Evolutionary conservation across 2,797 vertebrate species (phyloP), one percentile per base, ranked within the genome.

Genomic region (Serranus cabrilla): DNA sequence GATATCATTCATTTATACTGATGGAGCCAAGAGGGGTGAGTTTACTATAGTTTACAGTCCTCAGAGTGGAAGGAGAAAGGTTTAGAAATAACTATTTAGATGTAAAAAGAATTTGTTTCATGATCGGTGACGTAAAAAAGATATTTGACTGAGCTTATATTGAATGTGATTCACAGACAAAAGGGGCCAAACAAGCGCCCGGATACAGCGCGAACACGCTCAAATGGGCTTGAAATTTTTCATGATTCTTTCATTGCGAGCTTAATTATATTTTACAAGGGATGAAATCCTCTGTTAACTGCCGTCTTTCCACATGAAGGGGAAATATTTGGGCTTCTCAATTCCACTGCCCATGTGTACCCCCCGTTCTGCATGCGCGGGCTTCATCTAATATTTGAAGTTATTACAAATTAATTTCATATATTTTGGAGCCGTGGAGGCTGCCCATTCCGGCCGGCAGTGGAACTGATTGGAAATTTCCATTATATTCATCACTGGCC

Each of bases 351-450:
- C 40, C 40, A 43, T 39, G 71, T 82, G 80, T 73, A 68, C 34
- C 34, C 65, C 16, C 43, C 7, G 39, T 76, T 77, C 72, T 54
- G 76, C 81, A 37, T 67, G 72, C 20, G 49, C 25, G 7, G 54
- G 60, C 76, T 83, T 81, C 81, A 83, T 91, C 79, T 86, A 89
- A 87, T 90, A 82, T 89, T 89, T 91, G 80, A 91, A 82, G 81
- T 92, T 88, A 89, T 87, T 87, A 85, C 78, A 90, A 91, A 92
- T 93, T 89, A 81, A 91, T 93, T 94, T 87, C 37, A 71, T 63
- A 71, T 60, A 78, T 78, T 87, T 76, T 63, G 40, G 73, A 63
- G 78, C 65, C 20, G 75, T 18, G 57, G 74, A 54, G 51, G 61
- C 62, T 71, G 55, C 72, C 62, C 50, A 59, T 60, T 82, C 62